Evolutionary conservation across 1,140 invertebrate species (phyloP).

Genomic region (Bombus soroeensis): DNA sequence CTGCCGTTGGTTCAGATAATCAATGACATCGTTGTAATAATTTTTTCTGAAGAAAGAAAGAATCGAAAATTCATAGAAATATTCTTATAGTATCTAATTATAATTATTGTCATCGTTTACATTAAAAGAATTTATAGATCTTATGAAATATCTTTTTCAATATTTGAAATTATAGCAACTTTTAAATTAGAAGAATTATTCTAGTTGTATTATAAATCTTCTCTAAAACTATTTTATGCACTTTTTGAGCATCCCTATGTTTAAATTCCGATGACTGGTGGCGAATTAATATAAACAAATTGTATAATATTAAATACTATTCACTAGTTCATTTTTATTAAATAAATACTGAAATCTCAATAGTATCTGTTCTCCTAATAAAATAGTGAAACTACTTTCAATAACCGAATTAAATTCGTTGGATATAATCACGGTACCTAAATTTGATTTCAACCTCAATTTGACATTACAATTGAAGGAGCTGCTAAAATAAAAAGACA

Average conservation of each 20-base stretch:
- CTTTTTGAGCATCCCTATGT: neutral
- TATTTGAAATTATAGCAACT: neutral
- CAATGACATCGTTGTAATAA: constrained; percentile 93
- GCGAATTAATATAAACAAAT: neutral
- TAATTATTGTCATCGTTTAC: neutral
- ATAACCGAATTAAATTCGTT: neutral
- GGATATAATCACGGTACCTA: no score
- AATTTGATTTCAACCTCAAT: no score
- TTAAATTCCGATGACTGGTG: neutral
- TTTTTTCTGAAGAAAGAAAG: constrained; percentile 82
- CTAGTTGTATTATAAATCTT: no score
- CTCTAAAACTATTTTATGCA: neutral
- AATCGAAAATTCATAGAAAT: neutral
- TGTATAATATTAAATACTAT: neutral
- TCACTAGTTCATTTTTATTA: no score
- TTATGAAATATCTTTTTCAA: neutral
- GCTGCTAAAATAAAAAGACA: no score
- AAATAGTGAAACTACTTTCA: neutral
- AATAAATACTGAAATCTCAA: no score
- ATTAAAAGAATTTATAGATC: neutral
- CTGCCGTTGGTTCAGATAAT: constrained; percentile 90
- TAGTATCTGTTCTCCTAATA: no score
- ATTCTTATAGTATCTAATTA: no score
- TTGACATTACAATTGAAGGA: no score
- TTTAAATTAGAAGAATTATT: no score